Percentiles rank a stretch among this genome's conserved stretches.
phyloP scores from a whole-genome alignment of 1,140 invertebrate species.

The Fopius arisanus region DNA sequence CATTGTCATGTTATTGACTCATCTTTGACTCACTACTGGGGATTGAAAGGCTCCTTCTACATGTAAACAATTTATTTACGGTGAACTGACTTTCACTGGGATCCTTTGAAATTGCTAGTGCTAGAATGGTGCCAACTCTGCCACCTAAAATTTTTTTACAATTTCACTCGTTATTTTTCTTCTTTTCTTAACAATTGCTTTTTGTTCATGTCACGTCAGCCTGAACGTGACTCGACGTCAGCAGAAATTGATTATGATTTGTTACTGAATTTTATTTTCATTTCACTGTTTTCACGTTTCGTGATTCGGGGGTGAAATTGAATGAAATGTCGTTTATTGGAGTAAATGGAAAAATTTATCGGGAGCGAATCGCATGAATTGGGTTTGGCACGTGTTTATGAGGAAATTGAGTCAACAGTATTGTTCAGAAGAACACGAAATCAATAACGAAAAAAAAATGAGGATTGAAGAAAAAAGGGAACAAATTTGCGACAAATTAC shows the following conservation, averaged over 20 bases:
- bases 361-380: background rate
- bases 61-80: background rate
- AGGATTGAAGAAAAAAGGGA: too few species aligned
- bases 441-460: too few species aligned
- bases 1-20: background rate
- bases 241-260: slow-evolving; percentile 4
- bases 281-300: background rate
- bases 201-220: background rate
- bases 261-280: background rate
- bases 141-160: background rate
- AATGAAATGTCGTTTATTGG: background rate
- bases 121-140: background rate
- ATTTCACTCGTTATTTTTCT: background rate
- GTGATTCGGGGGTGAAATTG: background rate
- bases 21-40: background rate
- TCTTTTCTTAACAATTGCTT: background rate
- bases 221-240: background rate
- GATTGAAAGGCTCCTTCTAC: background rate
- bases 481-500: too few species aligned
- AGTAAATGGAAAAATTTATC: background rate
- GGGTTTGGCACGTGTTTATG: background rate
- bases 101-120: background rate
- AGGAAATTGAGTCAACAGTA: background rate
- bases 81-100: background rate
- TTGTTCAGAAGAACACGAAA: background rate